Base-by-base conservation (phyloP, 2,888 invertebrate genomes). In the Lycaena phlaeas region DNA sequence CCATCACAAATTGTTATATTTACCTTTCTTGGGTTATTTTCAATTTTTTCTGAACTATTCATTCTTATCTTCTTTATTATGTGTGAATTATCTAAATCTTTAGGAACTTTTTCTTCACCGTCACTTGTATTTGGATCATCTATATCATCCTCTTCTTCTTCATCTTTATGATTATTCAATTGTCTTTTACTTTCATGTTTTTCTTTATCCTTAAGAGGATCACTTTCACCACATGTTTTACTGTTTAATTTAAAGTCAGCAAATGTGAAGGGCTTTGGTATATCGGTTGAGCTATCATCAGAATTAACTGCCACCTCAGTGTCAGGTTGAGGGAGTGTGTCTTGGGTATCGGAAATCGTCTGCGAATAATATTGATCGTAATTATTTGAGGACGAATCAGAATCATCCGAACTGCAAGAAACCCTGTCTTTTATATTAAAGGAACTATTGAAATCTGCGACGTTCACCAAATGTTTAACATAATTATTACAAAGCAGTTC, bases 401-500 rank as follows among this genome's bases (percentile, higher is more conserved):
- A 65, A 31, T 76, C 81, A 4, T 60, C 58, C 34, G 82, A 81
- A 52, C 76, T 81, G 42, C 57, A 68, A n/a, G 79, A 79, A 27
- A 72, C 60, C 44, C 69, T 61, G 22, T 72, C 71, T 55, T 76
- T 81, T 1, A 56, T 46, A 29, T 54, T 49, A 36, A 75, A 71
- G 15, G 61, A 56, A 25, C 78, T 71, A 46, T 85, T 79, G 48
- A 79, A 81, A 48, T 78, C 78, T 1, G 77, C 64, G 1, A 81
- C 63, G 41, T 64, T 65, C 42, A 78, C 72, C 3, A 79, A 52
- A 52, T 78, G 77, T 51, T 79, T 88, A 2, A 87, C 63, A 53
- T 88, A 89, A 47, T 79, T 76, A 42, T 86, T 84, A 36, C 88
- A 88, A 9, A 89, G 69, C 5, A 88, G 59, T 59, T 88, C 88